phyloP scores from a whole-genome alignment of 2,797 vertebrate genomes.

The Poliocrania exsul region DNA sequence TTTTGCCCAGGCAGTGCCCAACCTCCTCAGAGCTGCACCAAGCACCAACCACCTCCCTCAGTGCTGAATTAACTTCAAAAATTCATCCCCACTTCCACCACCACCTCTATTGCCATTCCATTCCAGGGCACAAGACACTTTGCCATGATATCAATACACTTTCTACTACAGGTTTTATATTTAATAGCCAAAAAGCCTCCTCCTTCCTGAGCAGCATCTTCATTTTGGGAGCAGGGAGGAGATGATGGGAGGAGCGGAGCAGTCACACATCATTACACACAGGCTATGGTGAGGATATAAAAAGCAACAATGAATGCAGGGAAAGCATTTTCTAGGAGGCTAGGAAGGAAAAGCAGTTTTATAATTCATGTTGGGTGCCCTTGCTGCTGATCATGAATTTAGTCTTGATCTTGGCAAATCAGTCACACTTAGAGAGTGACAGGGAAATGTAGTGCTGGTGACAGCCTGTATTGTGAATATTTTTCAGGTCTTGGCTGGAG shows the following conservation, averaged over 20 bases:
- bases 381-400: slow-evolving; percentile 37
- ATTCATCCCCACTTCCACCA: neutral
- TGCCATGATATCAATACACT: neutral
- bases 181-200: neutral
- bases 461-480: neutral
- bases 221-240: neutral
- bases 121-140: neutral
- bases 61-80: neutral
- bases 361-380: slow-evolving; percentile 48
- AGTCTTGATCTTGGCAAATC: slow-evolving; percentile 47
- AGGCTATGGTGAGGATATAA: neutral
- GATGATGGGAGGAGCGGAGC: neutral
- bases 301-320: neutral
- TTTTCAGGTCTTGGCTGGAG: neutral
- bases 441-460: neutral
- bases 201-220: neutral
- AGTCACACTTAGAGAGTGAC: slow-evolving; percentile 47
- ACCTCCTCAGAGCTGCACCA: neutral
- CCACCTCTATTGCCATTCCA: neutral
- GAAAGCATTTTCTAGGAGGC: neutral
- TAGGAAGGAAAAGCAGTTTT: slow-evolving; percentile 4
- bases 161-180: neutral
- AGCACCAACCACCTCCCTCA: neutral
- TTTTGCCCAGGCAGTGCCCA: neutral
- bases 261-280: neutral